Evolutionary conservation across 2,888 invertebrate species (phyloP).

Genomic region (Chrysolina americana): DNA sequence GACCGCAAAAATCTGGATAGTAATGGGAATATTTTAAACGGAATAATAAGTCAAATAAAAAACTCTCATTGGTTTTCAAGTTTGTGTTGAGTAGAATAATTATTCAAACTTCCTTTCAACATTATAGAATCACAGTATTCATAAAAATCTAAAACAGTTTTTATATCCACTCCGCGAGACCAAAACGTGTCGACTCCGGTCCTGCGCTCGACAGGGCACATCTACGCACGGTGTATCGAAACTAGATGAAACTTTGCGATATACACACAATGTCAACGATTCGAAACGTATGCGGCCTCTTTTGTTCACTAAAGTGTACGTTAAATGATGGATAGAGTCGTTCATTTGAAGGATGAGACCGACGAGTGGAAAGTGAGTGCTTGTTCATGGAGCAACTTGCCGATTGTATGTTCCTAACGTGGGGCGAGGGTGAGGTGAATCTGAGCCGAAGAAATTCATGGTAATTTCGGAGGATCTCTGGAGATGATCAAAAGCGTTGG

Average conservation of each 20-base stretch:
- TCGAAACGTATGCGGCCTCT: constrained; percentile 29
- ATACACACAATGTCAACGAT: constrained; percentile 18
- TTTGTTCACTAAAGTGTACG: constrained; percentile 35
- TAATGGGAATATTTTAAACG: no score
- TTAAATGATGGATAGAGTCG: constrained; percentile 41
- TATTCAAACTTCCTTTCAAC: no score
- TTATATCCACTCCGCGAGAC: no score
- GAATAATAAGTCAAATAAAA: no score
- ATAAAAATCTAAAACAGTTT: no score
- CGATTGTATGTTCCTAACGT: neutral
- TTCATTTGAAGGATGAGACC: constrained; percentile 38
- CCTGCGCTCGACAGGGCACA: neutral
- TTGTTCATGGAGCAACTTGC: constrained; percentile 21
- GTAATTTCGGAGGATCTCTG: neutral
- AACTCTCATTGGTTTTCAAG: no score
- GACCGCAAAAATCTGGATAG: no score
- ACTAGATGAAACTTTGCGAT: constrained; percentile 27
- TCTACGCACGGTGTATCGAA: constrained; percentile 12
- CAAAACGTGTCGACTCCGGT: neutral
- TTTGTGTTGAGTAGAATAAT: no score
- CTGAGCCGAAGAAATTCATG: constrained; percentile 19
- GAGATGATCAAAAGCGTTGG: constrained; percentile 8
- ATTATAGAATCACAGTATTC: no score
- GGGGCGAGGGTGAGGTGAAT: constrained; percentile 29
- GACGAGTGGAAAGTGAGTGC: constrained; percentile 30